phyloP scores from a whole-genome alignment of 2,113 vertebrate species.

The Pangasianodon gigas region DNA sequence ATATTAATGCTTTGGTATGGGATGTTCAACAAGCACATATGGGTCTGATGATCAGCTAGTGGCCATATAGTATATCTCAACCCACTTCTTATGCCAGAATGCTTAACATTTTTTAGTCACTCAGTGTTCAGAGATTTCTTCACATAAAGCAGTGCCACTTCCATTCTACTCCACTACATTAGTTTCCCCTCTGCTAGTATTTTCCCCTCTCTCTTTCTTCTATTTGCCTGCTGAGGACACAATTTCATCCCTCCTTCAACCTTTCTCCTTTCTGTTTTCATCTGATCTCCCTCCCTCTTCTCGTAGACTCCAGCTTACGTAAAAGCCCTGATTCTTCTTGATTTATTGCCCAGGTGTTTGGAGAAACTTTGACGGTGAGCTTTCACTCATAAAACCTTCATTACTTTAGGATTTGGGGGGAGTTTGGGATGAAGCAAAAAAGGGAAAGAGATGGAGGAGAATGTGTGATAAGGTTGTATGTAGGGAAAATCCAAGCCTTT shows the following conservation, averaged over 20 bases:
- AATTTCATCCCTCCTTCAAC: neutral
- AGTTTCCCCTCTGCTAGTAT: neutral
- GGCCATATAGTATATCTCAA: neutral
- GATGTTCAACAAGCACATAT: neutral
- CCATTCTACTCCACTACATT: neutral
- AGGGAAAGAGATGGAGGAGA: neutral
- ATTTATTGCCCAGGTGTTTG: slow-evolving; percentile 59
- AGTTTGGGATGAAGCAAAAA: neutral
- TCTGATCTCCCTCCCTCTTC: slow-evolving; percentile 18
- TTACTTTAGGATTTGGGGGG: slow-evolving; percentile 23
- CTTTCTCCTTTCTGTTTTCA: slow-evolving; percentile 2
- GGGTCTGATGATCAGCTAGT: neutral
- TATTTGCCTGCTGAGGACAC: neutral
- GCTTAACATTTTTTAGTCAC: neutral
- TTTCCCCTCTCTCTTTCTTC: neutral
- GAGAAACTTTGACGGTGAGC: slow-evolving; percentile 37
- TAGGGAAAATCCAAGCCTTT: neutral
- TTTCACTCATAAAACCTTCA: slow-evolving; percentile 46
- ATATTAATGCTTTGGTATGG: neutral
- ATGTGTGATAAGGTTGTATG: slow-evolving; percentile 9
- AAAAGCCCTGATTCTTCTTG: slow-evolving; percentile 47
- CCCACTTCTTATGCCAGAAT: neutral
- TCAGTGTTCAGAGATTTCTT: neutral
- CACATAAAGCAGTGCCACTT: neutral
- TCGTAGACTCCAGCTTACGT: slow-evolving; percentile 36